phyloP scores from a whole-genome alignment of 2,113 vertebrate genomes.

The Baryphthengus martii region DNA sequence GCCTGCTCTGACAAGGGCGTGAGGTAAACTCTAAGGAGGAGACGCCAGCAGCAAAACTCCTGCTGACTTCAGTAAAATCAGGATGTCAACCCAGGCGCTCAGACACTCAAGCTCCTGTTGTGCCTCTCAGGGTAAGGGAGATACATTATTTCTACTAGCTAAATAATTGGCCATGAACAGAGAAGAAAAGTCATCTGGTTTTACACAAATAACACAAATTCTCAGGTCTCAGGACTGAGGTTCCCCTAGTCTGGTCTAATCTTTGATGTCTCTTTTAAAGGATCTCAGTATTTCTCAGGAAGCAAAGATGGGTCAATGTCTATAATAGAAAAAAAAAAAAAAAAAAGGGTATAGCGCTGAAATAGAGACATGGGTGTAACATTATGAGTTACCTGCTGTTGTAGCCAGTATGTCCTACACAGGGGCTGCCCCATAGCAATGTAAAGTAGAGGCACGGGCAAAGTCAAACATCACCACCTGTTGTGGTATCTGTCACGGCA shows the following conservation, averaged over 20 bases:
- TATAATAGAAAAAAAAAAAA: neutral
- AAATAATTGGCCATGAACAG: neutral
- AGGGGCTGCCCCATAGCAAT: neutral
- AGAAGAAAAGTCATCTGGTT: neutral
- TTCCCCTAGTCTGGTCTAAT: neutral
- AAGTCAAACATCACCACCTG: neutral
- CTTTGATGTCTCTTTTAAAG: neutral
- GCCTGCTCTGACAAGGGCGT: neutral
- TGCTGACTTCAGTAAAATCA: neutral
- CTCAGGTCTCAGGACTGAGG: neutral
- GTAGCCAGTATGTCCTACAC: neutral
- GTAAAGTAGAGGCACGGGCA: neutral
- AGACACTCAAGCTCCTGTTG: accelerated
- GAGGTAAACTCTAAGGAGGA: neutral
- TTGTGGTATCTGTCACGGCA: neutral
- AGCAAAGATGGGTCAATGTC: neutral
- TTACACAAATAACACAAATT: neutral
- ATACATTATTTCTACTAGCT: neutral
- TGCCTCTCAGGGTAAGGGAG: neutral
- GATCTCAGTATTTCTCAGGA: neutral
- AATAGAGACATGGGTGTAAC: neutral
- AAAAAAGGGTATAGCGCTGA: neutral
- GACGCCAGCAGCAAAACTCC: neutral
- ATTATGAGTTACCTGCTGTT: neutral
- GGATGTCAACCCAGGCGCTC: neutral